Base-by-base conservation (phyloP, 2,888 invertebrate species). In the Malthinus flaveolus region DNA sequence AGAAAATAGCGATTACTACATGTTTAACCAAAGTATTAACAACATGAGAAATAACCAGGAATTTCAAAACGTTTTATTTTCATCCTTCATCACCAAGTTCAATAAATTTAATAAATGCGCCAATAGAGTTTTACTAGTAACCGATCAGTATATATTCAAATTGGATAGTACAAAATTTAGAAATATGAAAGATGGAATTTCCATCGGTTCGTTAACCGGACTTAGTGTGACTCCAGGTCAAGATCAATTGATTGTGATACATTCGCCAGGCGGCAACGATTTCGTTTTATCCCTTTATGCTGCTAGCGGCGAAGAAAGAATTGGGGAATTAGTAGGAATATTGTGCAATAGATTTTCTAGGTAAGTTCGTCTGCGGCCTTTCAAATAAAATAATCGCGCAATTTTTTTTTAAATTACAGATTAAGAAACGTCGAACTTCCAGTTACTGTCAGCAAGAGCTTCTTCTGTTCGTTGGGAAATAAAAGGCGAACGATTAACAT, bases 221-320 rank as follows among this genome's bases (percentile, higher is more conserved):
- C 76, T 96, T 42, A 93, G 93, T 68, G 86, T 96, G 31, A 93
- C 91, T 72, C 90, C 93, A 32, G 91, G 91, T 3, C 85, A 84
- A 56, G 96, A 95, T 75, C 96, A 96, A 75, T 83, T 97, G 63
- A 85, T 93, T 59, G 89, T 94, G 50, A 83, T 97, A 66, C 95
- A 95, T 78, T 87, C 94, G 46, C 88, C 89, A 48, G 87, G 88
- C 10, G 91, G 93, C 54, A 95, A 96, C 78, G 97, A 97, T 81
- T 84, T 97, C 65, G 93, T 97, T 34, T 83, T 95, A 67, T 90
- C 93, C 0, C 82, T 97, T 60, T 74, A 77, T 63, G 71, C 75
- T 8, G 68, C 62, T 48, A 72, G 69, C 32, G 74, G 75, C 37
- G 89, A 90, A 62, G 94, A 95, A 77, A 82, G 90, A 64, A 86